Percentiles rank a stretch among this genome's conserved stretches.
phyloP scores from a whole-genome alignment of 2,888 invertebrate species.

The Trachelus troglodyta region DNA sequence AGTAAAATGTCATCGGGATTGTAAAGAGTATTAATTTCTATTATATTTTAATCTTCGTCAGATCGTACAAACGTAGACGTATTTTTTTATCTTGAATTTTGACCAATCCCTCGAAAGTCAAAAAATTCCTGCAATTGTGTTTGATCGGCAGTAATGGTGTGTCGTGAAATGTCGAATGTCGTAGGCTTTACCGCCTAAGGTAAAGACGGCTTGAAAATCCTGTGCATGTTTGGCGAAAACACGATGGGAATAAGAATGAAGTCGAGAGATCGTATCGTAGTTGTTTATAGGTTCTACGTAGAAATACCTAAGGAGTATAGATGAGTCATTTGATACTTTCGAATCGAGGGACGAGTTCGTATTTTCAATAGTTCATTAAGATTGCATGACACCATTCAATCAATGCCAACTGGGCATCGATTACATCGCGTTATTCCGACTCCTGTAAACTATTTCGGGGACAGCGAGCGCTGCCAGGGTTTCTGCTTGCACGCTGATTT shows the following conservation, averaged over 20 bases:
- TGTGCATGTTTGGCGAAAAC: neutral
- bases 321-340: neutral
- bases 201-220: neutral
- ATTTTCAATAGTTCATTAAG: slow-evolving; percentile 28
- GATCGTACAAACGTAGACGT: neutral
- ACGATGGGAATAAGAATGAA: neutral
- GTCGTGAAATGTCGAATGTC: neutral
- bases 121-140: neutral
- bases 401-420: slow-evolving; percentile 36
- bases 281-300: neutral
- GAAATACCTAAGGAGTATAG: neutral
- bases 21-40: neutral
- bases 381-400: slow-evolving; percentile 42
- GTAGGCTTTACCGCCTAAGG: neutral
- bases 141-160: neutral
- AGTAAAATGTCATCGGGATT: neutral
- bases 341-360: neutral
- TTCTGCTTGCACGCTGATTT: slow-evolving; percentile 48
- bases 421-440: slow-evolving; percentile 32
- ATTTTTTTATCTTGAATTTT: neutral
- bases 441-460: slow-evolving; percentile 56
- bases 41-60: neutral
- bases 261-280: neutral
- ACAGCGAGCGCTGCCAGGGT: slow-evolving; percentile 42
- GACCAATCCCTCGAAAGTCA: neutral